A percentile compares a stretch with the other conserved stretches of the same genome.
These are phyloP conservation scores for Bos taurus DNA, from an alignment of 2,113 vertebrate species.

Conservation along the genomic window DNA sequence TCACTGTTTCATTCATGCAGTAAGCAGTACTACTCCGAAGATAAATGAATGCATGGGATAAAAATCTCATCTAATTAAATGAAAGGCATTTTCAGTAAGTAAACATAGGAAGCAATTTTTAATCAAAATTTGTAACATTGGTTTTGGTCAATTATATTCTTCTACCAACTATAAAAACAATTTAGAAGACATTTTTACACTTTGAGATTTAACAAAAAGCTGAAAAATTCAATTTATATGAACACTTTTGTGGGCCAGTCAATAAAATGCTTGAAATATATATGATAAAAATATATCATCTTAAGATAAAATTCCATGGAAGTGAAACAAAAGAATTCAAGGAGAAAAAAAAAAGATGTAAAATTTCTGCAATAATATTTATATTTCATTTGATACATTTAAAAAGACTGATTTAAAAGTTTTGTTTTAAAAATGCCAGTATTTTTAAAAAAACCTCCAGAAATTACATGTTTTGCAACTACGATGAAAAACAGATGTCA, in stretches of 20 bases:
- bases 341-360: neutral
- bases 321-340: neutral
- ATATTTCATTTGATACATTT: neutral
- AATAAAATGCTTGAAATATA: neutral
- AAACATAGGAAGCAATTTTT: conserved; percentile 12
- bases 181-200: neutral
- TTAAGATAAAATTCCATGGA: neutral
- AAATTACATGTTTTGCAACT: neutral
- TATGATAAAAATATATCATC: neutral
- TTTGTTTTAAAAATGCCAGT: neutral
- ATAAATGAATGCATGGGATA: neutral
- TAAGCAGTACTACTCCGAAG: neutral
- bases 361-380: neutral
- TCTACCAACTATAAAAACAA: conserved; percentile 11
- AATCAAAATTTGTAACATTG: neutral
- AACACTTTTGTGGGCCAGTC: neutral
- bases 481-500: neutral
- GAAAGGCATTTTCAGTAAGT: neutral
- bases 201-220: conserved; percentile 27
- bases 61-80: neutral
- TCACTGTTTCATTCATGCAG: neutral
- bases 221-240: neutral
- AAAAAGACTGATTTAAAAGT: neutral
- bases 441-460: neutral
- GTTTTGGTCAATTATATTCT: neutral